Evolutionary conservation across 2,888 invertebrate genomes (phyloP), one percentile per base, ranked within the genome.

Genomic region (Hetaerina titia): DNA sequence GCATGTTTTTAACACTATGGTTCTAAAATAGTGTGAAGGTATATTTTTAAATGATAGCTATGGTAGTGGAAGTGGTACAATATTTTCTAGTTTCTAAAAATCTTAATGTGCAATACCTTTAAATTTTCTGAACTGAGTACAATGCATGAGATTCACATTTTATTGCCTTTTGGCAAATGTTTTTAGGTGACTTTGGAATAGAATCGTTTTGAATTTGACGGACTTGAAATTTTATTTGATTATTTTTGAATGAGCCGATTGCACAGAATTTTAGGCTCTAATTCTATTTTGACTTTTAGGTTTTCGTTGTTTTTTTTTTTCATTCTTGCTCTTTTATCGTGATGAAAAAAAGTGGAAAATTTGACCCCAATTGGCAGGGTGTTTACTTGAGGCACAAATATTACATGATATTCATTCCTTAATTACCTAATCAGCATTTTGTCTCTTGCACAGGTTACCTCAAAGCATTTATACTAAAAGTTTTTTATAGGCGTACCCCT

Each of bases 21-120:
- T 89, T 89, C 89, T 89, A 89, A 89, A 89, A 89, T 89, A 89
- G 89, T 89, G 89, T 89, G 56, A 89, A 89, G 89, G 89, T 58
- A 57, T 89, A 89, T 89, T 89, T 89, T 89, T 89, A 58, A 89
- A 89, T n/a, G 15, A 89, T 89, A 89, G 57, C 89, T 57, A 58
- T 22, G 0, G 0, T 89, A 89, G 56, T n/a, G 58, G 57, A 22
- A 58, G 89, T 58, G 56, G n/a, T 89, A 89, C 22, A 89, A 56
- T 89, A 57, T 89, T 89, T 89, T 56, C n/a, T 89, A 57, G n/a
- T 89, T 89, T 57, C 22, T 89, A 89, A 89, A n/a, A 22, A 89
- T 89, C 89, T 89, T 31, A 57, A 22, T 89, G 89, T 89, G 89
- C 89, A 89, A 58, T 89, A 89, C 57, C 89, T 58, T 89, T n/a